A percentile compares a stretch with the other conserved stretches of the same genome.
These are phyloP conservation scores for Nerophis ophidion DNA, from an alignment of 2,113 vertebrate genomes.

Conservation along the genomic window DNA sequence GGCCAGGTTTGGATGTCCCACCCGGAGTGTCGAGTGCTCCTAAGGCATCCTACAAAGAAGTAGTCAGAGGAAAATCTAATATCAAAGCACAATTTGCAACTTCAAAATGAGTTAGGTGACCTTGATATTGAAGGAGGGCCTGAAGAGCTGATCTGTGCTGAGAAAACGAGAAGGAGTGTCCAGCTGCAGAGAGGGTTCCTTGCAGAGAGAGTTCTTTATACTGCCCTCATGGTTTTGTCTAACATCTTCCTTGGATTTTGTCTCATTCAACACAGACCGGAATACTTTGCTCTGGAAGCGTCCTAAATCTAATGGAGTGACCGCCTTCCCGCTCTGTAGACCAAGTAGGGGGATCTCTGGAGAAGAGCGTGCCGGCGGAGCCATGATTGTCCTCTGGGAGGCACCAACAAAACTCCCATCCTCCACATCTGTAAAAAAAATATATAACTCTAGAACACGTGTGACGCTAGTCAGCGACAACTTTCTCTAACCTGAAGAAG, in stretches of 20 bases:
- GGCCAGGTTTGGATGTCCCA: conserved; percentile 59
- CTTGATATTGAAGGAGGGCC: conserved; percentile 90
- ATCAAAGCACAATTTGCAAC: neutral
- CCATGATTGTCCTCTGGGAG: conserved; percentile 57
- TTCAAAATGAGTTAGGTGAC: conserved; percentile 49
- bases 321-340: conserved; percentile 61
- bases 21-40: conserved; percentile 83
- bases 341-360: conserved; percentile 58
- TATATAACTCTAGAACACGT: neutral
- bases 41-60: conserved; percentile 77
- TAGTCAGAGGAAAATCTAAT: neutral
- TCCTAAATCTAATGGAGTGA: conserved; percentile 86
- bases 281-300: conserved; percentile 89
- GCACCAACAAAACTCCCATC: conserved; percentile 72
- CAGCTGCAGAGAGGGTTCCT: conserved; percentile 78
- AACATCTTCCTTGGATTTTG: conserved; percentile 48
- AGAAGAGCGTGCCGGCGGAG: conserved; percentile 31
- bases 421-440: conserved; percentile 54
- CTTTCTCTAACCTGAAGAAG: conserved; percentile 71
- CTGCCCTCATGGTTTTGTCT: conserved; percentile 28
- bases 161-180: conserved; percentile 95
- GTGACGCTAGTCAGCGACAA: neutral
- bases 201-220: conserved; percentile 55
- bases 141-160: conserved; percentile 87
- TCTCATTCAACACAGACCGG: conserved; percentile 73